Percentiles rank a stretch among this genome's conserved stretches.
Evolutionary conservation across 2,113 vertebrate genomes (phyloP).

Genomic region (Aegithalos caudatus): DNA sequence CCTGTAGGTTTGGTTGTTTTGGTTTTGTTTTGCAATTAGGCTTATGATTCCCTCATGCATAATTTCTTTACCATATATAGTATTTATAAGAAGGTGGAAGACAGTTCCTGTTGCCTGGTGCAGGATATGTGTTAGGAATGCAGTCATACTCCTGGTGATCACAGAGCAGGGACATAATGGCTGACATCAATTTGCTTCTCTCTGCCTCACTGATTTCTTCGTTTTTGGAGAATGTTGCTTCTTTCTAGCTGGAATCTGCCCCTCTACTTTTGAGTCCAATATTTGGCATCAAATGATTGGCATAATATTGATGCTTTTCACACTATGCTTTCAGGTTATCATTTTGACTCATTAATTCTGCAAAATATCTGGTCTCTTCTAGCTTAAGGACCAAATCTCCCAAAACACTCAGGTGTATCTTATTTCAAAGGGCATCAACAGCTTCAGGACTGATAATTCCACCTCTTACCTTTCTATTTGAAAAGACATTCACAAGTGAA

Average conservation of each 20-base stretch:
- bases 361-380: neutral
- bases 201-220: neutral
- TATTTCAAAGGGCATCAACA: neutral
- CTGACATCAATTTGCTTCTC: accelerated
- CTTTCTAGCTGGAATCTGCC: neutral
- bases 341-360: neutral
- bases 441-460: neutral
- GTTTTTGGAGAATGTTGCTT: neutral
- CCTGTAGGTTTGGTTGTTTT: too few species aligned
- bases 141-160: accelerated
- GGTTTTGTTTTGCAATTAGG: neutral
- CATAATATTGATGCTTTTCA: neutral
- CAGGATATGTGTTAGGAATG: neutral
- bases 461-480: neutral
- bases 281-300: neutral
- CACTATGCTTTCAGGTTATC: neutral
- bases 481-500: neutral
- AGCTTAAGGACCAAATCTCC: neutral
- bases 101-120: neutral
- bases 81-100: neutral
- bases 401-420: neutral
- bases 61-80: neutral
- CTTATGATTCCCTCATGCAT: neutral
- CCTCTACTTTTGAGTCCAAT: neutral
- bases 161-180: neutral